Conservation (phyloP, 2,797 vertebrate species). For the Pangasius larnaudii region DNA sequence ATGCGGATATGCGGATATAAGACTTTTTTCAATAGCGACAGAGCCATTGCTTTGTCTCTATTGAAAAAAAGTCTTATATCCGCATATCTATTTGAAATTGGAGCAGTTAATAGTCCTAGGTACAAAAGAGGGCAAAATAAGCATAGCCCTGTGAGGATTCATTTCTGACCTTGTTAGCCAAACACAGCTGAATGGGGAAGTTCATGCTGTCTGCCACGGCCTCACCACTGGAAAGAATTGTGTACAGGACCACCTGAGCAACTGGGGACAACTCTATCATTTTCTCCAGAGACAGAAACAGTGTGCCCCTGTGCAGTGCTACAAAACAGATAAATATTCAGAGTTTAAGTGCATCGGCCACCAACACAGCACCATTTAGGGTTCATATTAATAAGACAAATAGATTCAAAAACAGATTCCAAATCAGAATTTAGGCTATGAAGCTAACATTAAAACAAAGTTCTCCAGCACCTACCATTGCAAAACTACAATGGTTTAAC, state of each 20-base stretch:
- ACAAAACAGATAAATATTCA: not conserved
- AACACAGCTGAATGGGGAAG: conserved; percentile 4
- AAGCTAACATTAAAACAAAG: not conserved
- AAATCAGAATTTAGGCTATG: not conserved
- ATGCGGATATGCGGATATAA: too few species aligned
- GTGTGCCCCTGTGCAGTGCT: not conserved
- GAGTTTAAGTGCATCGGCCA: not conserved
- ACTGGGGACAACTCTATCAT: not conserved
- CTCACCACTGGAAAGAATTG: conserved; percentile 5
- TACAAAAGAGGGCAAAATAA: not conserved
- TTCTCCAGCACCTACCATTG: not conserved
- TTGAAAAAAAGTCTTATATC: not conserved
- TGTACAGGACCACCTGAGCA: conserved; percentile 12
- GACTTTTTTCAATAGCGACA: too few species aligned
- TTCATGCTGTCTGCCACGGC: conserved; percentile 18
- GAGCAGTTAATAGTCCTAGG: too few species aligned
- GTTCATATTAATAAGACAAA: not conserved
- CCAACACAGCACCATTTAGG: not conserved
- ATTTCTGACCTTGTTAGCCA: conserved; percentile 19
- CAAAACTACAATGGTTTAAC: not conserved
- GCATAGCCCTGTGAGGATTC: not conserved
- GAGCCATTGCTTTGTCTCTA: not conserved
- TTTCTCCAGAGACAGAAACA: not conserved
- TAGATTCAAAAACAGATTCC: not conserved
- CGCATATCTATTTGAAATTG: not conserved